Base-by-base conservation (phyloP, 2,113 vertebrate genomes). In the Chaetodon trifascialis region DNA sequence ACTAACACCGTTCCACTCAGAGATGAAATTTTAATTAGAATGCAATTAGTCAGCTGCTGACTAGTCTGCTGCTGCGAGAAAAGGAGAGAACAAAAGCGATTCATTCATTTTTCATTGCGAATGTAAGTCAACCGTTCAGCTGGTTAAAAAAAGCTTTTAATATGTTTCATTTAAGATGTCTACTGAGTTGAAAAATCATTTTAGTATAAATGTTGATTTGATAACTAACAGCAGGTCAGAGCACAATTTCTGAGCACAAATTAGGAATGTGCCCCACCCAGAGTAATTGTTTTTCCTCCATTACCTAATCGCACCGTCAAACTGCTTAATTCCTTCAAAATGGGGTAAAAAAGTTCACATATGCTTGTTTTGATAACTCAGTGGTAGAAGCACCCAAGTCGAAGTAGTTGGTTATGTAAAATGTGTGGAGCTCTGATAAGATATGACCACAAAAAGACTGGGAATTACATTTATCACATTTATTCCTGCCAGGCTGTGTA, bases 11-110 rank as follows among this genome's bases (percentile, higher is more conserved):
- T 84, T 92, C 54, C 79, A 80, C 85, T 93, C 88, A 75, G 73
- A 93, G 88, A 93, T 92, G 66, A 94, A 91, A 94, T 94, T 94
- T 93, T 94, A 94, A 94, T 95, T 94, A 93, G 92, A 94, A 89
- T 70, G 81, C 93, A 94, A 94, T 95, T 94, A 94, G 88, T 73
- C 63, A 62, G 76, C 80, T 65, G 72, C 74, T 25, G 40, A 70
- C 73, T 69, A 76, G 75, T 75, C 78, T 34, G 71, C 60, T 67
- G 81, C 80, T 25, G 81, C 76, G 86, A 73, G 84, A 74, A 80
- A 80, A 79, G 60, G 79, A 30, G 30, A 78, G 62, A 90, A 89
- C 81, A 79, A 87, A 86, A 90, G 55, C 0, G 21, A 64, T 68
- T 78, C 42, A 51, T 73, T 70, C 54, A 67, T 82, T 89, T 89